Conservation (phyloP, 2,797 vertebrate genomes). For the Phyllotis vaccarum region DNA sequence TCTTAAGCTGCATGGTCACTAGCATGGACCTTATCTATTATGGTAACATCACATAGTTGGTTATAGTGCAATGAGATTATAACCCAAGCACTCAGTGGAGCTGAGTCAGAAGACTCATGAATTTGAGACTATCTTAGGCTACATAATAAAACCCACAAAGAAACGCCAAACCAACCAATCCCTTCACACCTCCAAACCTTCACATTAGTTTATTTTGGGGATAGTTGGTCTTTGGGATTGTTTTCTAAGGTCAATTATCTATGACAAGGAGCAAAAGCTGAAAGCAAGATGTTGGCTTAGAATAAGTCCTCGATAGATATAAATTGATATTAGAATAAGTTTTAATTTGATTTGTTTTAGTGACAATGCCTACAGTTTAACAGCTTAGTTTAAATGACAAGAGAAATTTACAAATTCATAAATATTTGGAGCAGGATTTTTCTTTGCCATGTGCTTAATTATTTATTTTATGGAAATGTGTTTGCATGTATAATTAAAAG, state of each 20-base stretch:
- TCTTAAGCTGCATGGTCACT: not conserved
- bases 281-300: conserved; percentile 40
- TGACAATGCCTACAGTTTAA: conserved; percentile 67
- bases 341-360: conserved; percentile 74
- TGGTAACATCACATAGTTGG: conserved; percentile 1
- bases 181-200: not conserved
- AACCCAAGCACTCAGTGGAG: not conserved
- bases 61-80: not conserved
- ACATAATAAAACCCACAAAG: not conserved
- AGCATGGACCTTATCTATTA: conserved; percentile 24
- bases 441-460: conserved; percentile 65
- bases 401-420: conserved; percentile 67
- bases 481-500: conserved; percentile 73
- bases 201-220: conserved; percentile 46
- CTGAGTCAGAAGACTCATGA: not conserved
- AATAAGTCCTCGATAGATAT: conserved; percentile 67
- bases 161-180: not conserved
- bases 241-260: conserved; percentile 59
- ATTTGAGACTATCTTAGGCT: not conserved
- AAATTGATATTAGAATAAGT: conserved; percentile 68
- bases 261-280: not conserved
- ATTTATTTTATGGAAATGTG: conserved; percentile 75
- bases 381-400: conserved; percentile 72
- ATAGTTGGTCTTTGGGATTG: not conserved
- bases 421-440: conserved; percentile 67